phyloP scores from a whole-genome alignment of 2,888 invertebrate species.

The Chalcis sispes region DNA sequence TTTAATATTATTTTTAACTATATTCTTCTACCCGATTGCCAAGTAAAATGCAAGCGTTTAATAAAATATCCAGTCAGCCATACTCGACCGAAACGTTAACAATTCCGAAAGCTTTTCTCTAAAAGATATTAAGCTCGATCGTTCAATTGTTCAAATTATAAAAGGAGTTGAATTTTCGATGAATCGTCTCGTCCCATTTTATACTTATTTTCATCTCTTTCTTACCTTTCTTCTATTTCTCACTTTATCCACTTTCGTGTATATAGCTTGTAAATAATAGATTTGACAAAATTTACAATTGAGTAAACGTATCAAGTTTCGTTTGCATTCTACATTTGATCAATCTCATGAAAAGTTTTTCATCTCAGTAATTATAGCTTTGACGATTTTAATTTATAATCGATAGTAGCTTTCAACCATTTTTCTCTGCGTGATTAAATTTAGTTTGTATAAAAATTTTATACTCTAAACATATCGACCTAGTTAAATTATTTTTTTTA shows the following conservation, averaged over 20 bases:
- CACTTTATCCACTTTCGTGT: constrained; percentile 14
- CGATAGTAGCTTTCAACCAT: too few relatives aligned
- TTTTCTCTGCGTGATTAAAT: too few relatives aligned
- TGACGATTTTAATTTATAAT: too few relatives aligned
- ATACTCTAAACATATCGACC: too few relatives aligned
- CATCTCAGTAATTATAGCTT: too few relatives aligned
- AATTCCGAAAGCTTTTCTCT: constrained; percentile 16
- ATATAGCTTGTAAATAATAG: constrained; percentile 22
- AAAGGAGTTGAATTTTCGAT: constrained; percentile 29
- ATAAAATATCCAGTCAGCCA: neutral
- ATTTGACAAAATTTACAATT: constrained; percentile 28
- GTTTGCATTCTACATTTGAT: constrained; percentile 12
- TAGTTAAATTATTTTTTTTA: too few relatives aligned
- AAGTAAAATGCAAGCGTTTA: neutral
- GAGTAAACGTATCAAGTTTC: neutral
- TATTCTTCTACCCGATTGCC: constrained; percentile 45
- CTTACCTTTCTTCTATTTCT: neutral
- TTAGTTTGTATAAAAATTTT: too few relatives aligned
- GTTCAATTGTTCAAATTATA: constrained; percentile 44
- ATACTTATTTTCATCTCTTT: too few relatives aligned
- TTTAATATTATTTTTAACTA: constrained; percentile 3
- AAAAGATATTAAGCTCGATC: constrained; percentile 52
- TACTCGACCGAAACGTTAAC: constrained; percentile 28
- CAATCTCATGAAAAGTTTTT: constrained; percentile 28
- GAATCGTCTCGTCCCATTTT: too few relatives aligned